phyloP scores from a whole-genome alignment of 2,113 vertebrate genomes.

The Phasianus colchicus region DNA sequence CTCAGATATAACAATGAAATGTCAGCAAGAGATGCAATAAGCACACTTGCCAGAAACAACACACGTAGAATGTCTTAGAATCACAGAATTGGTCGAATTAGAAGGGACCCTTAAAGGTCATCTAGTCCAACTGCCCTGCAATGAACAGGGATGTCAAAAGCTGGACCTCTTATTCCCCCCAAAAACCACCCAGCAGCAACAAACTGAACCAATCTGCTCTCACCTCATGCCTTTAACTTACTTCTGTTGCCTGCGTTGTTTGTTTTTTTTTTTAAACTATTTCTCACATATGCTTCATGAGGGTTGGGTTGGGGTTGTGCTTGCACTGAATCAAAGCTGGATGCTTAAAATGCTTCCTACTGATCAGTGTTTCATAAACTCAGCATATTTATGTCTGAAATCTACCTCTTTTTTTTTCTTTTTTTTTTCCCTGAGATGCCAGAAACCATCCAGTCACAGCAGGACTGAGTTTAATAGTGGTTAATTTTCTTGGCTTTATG shows the following conservation, averaged over 20 bases:
- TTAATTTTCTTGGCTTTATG: constrained; percentile 7
- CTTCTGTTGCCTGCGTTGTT: neutral
- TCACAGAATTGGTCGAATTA: too few relatives aligned
- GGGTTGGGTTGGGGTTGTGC: neutral
- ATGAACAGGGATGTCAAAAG: too few relatives aligned
- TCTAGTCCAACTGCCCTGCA: too few relatives aligned
- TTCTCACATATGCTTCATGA: neutral
- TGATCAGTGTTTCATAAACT: neutral
- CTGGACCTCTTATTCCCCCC: too few relatives aligned
- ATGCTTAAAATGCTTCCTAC: neutral
- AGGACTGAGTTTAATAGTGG: constrained; percentile 12
- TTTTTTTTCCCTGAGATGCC: neutral
- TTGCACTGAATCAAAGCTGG: neutral
- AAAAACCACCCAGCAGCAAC: neutral
- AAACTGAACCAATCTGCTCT: neutral
- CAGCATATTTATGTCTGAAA: neutral
- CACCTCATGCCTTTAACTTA: neutral
- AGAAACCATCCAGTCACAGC: neutral
- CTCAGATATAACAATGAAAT: constrained; percentile 44
- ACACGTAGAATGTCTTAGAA: neutral
- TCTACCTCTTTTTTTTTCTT: neutral
- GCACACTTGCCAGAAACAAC: neutral
- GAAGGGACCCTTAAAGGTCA: too few relatives aligned
- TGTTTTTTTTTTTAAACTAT: neutral
- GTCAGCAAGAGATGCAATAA: constrained; percentile 15